These are phyloP conservation scores for Struthio camelus DNA, from an alignment of 2,113 vertebrate species.

Conservation along the genomic window DNA sequence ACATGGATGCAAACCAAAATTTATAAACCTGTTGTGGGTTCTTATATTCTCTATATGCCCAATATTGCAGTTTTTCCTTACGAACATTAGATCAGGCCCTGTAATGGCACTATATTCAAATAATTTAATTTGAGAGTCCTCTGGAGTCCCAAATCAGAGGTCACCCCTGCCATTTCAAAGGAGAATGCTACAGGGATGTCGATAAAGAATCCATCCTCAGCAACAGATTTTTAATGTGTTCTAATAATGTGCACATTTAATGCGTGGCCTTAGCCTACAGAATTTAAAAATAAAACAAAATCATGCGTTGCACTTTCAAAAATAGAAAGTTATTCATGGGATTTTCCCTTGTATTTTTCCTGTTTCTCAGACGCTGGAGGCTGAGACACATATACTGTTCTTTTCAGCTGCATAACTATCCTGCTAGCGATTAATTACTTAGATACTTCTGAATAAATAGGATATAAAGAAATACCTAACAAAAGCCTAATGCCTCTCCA, in stretches of 20 bases:
- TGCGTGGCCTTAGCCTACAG: background rate
- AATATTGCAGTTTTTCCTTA: background rate
- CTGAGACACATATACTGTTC: slow-evolving; percentile 6
- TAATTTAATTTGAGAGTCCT: slow-evolving; percentile 46
- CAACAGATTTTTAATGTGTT: slow-evolving; percentile 35
- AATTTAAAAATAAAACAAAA: slow-evolving; percentile 51
- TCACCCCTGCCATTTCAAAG: slow-evolving; percentile 58
- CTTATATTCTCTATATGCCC: background rate
- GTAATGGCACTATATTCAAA: slow-evolving; percentile 27
- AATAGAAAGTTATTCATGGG: slow-evolving; percentile 16
- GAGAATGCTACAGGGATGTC: slow-evolving; percentile 4
- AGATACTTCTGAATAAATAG: slow-evolving; percentile 45
- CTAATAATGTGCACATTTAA: background rate
- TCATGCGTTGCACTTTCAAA: background rate
- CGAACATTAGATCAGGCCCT: slow-evolving; percentile 17
- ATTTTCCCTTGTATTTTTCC: slow-evolving; percentile 26
- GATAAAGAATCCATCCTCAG: background rate
- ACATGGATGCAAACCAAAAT: background rate
- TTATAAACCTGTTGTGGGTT: background rate
- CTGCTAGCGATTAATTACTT: slow-evolving; percentile 27
- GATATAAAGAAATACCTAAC: slow-evolving; percentile 26
- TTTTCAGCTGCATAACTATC: background rate
- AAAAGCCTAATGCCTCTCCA: slow-evolving; percentile 46
- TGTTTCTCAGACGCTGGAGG: background rate
- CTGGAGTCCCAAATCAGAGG: slow-evolving; percentile 49